A percentile compares a stretch with the other conserved stretches of the same genome.
Evolutionary conservation across 2,113 vertebrate species (phyloP).

Genomic region (Lasiurus cinereus): DNA sequence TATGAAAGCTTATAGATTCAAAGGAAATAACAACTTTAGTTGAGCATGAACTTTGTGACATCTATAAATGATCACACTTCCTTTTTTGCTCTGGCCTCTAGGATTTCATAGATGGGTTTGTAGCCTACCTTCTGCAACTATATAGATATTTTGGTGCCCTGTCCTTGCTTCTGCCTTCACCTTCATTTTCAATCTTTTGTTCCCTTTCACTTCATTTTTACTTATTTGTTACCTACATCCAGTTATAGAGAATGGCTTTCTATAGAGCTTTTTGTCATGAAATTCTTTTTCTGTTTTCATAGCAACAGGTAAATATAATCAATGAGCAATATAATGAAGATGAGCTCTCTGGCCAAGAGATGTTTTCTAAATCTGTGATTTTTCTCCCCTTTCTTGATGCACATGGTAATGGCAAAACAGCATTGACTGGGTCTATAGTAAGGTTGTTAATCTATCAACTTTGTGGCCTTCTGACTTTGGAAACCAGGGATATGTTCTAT

Average conservation of each 20-base stretch:
- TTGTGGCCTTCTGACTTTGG: not conserved
- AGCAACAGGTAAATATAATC: not conserved
- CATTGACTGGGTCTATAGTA: not conserved
- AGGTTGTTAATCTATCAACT: not conserved
- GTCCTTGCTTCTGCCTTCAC: not conserved
- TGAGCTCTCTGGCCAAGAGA: not conserved
- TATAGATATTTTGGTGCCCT: not conserved
- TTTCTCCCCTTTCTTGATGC: not conserved
- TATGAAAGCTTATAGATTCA: not conserved
- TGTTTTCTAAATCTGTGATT: not conserved
- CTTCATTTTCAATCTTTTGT: not conserved
- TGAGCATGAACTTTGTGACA: not conserved
- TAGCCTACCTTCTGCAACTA: not conserved
- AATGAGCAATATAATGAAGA: not conserved
- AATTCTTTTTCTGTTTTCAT: not conserved
- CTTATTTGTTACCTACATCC: slow-evolving; percentile 4
- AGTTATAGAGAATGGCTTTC: not conserved
- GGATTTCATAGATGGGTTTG: not conserved
- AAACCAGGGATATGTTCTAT: not conserved
- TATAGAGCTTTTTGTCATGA: not conserved
- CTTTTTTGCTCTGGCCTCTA: not conserved
- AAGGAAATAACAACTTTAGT: not conserved
- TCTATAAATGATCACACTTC: not conserved
- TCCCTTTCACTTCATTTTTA: not conserved
- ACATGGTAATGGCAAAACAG: not conserved